Base-by-base conservation (phyloP, 1,140 invertebrate genomes). In the Drosophila equinoxialis region DNA sequence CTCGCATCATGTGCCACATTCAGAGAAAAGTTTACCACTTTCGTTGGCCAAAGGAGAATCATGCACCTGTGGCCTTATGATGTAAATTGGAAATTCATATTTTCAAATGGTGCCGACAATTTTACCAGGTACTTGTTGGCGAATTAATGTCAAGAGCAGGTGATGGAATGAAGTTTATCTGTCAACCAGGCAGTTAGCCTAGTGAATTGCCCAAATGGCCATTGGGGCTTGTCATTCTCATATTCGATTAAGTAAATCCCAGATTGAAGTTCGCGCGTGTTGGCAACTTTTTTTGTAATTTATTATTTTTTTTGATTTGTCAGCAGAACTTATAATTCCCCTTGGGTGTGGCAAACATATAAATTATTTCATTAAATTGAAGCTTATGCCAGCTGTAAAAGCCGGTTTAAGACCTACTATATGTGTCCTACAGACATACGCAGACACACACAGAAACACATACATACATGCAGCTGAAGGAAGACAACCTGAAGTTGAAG, bases 271-370 rank as follows among this genome's bases (percentile, higher is more conserved):
- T 51, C 30, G 42, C 65, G 42, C 65, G 62, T 65, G 71, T 60
- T 63, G 17, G 48, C 48, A 89, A 89, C 74, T 84, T 84, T 87
- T 26, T 23, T 14, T 64, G 71, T 65, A 84, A 89, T 89, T 76
- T 89, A 89, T 89, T 89, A 89, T 89, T 75, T 81, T 81, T 68
- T 76, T 79, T 81, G 81, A 89, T 89, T 89, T 90, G 81, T 78
- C 77, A 89, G 76, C 77, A 58, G 14, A 89, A 84, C 80, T 84
- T 81, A 80, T 74, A 74, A 89, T 69, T 75, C 77, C 77, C 73
- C 26, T 51, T 51, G 45, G 45, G 45, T 51, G 58, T 37, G 58
- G 13, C 48, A 68, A 37, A 64, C 68, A 72, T 67, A 74, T 83
- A 83, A 87, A 87, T 87, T 74, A 83, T 86, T 79, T 77, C 83